Percentiles rank a stretch among this genome's conserved stretches.
Evolutionary conservation across 2,888 invertebrate genomes (phyloP).

Genomic region (Aphodius granarius): DNA sequence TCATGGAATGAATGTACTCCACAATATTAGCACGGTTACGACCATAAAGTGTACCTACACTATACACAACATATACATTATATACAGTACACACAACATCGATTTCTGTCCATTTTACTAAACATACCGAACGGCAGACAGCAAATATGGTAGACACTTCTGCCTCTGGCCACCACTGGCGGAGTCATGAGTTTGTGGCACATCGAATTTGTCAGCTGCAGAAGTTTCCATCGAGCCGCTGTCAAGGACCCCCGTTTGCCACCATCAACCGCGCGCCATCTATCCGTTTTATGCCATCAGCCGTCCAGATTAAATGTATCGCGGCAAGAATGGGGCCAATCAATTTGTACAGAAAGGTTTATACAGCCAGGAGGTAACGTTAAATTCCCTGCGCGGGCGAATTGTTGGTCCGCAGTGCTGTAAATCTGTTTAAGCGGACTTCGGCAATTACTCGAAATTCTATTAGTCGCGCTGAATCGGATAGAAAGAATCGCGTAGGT

Average conservation of each 20-base stretch:
- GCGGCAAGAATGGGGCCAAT: background rate
- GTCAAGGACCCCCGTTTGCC: background rate
- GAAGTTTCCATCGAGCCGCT: conserved; percentile 2
- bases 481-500: background rate
- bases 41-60: background rate
- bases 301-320: background rate
- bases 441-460: background rate
- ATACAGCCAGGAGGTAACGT: background rate
- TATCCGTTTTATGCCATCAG: background rate
- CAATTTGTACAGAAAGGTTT: background rate
- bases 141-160: background rate
- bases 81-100: too few species aligned
- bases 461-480: background rate
- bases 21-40: background rate
- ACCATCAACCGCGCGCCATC: background rate
- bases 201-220: conserved; percentile 3
- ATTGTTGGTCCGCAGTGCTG: background rate
- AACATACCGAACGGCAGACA: background rate
- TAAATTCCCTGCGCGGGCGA: background rate
- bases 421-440: background rate
- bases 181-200: background rate
- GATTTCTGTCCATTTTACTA: background rate
- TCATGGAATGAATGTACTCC: background rate
- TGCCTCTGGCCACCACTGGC: background rate
- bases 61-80: too few species aligned